Base-by-base conservation (phyloP, 2,113 vertebrate species). In the Hylia prasina region DNA sequence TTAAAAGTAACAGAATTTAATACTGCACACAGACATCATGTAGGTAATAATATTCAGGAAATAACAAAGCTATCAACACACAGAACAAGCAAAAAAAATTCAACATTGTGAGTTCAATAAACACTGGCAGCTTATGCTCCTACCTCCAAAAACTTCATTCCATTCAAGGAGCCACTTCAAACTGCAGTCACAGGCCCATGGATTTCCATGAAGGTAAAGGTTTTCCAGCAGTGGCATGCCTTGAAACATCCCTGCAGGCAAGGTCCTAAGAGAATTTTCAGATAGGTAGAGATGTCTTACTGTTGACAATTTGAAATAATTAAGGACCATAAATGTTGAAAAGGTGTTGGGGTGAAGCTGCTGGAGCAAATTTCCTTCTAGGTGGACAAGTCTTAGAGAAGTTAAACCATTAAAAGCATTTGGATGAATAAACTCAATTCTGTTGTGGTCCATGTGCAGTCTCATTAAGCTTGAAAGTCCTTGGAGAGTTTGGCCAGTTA, bases 371-470 rank as follows among this genome's bases (percentile, higher is more conserved):
- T 99, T 99, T 15, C 99, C 99, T 83, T 99, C 99, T 64, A 99
- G 96, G 53, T 99, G 99, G 22, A 99, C 96, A 21, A 99, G 96
- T 27, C 98, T 97, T 58, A 99, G 96, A 11, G 98, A 97, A 6
- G 97, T 98, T 76, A 99, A 97, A 79, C 99, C 99, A 45, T 97
- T 97, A 96, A 99, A 99, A 51, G 99, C 97, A 11, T 98, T 98
- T 1, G 99, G 99, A 87, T 99, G 98, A 92, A 99, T 98, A 86
- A 98, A 98, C 87, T 99, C 99, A 53, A 99, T 97, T 58, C 63
- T 96, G 97, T 99, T 99, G 97, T 99, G 99, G 94, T 99, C 99
- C 87, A 99, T 39, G 86, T 99, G 99, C 39, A 99, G 92, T 65
- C 99, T 93, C 85, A 98, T 92, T 87, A 99, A 57, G 28, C 92